A percentile compares a stretch with the other conserved stretches of the same genome.
Conservation (phyloP, 2,113 vertebrate genomes). For the Oryzias melastigma region DNA sequence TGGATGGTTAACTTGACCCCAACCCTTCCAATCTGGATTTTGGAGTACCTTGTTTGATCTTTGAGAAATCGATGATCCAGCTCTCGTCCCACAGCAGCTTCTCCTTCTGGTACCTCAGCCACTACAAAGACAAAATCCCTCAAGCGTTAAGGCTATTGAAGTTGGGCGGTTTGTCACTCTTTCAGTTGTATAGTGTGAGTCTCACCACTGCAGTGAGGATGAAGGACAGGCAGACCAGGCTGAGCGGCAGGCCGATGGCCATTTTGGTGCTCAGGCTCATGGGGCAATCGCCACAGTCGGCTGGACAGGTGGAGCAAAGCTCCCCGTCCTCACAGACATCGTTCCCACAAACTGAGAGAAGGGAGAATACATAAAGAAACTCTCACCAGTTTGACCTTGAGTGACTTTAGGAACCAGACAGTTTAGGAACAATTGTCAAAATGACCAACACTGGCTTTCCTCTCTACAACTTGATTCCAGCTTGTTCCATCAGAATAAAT, state of each 20-base stretch:
- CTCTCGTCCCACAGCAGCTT: constrained; percentile 87
- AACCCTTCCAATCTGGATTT: too few species aligned
- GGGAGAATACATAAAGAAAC: neutral
- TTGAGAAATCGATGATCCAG: constrained; percentile 83
- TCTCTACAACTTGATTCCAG: too few species aligned
- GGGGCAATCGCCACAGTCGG: constrained; percentile 81
- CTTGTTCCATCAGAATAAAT: too few species aligned
- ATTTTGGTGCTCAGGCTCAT: constrained; percentile 67
- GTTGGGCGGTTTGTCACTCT: neutral
- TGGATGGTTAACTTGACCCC: too few species aligned
- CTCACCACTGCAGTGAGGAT: constrained; percentile 75
- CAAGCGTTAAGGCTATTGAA: too few species aligned
- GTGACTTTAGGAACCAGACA: too few species aligned
- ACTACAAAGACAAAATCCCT: constrained; percentile 55
- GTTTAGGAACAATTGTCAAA: too few species aligned
- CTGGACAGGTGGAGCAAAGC: constrained; percentile 79
- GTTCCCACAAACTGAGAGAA: constrained; percentile 79
- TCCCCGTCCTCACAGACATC: constrained; percentile 79
- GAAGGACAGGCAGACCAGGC: constrained; percentile 76
- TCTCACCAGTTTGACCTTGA: too few species aligned
- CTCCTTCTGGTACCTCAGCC: constrained; percentile 85
- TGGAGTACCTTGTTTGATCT: constrained; percentile 80
- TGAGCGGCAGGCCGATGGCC: constrained; percentile 77
- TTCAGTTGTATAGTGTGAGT: neutral
- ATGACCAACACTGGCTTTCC: too few species aligned